Conservation (phyloP, 2,113 vertebrate genomes). For the Phocoena phocoena region DNA sequence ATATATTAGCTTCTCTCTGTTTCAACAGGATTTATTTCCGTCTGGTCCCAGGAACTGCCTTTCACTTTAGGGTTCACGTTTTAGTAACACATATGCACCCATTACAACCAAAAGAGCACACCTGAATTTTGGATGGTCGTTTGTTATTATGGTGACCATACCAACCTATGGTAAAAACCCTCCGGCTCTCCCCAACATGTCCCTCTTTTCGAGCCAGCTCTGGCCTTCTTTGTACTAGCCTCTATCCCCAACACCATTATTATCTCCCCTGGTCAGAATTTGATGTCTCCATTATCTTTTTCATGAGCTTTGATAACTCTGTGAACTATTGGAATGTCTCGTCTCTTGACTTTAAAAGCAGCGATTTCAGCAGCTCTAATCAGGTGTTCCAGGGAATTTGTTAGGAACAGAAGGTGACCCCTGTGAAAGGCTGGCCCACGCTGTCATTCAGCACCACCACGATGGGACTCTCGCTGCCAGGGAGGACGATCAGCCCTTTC, state of each 20-base stretch:
- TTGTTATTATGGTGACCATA: conserved; percentile 91
- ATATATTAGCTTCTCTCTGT: conserved; percentile 81
- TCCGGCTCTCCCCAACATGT: conserved; percentile 87
- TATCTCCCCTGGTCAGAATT: conserved; percentile 89
- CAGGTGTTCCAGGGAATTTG: conserved; percentile 87
- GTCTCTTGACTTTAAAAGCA: conserved; percentile 90
- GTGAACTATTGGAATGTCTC: conserved; percentile 90
- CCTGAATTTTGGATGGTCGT: conserved; percentile 89
- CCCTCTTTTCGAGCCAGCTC: conserved; percentile 90
- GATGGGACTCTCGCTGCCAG: conserved; percentile 87
- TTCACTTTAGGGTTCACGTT: conserved; percentile 83
- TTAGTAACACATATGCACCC: conserved; percentile 87
- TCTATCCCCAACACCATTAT: conserved; percentile 89
- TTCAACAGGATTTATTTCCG: conserved; percentile 55
- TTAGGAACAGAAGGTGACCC: conserved; percentile 88
- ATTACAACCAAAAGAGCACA: conserved; percentile 87
- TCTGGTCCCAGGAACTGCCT: conserved; percentile 48
- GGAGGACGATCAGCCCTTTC: conserved; percentile 88
- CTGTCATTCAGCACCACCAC: conserved; percentile 89
- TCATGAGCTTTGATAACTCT: conserved; percentile 90
- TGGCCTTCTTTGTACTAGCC: conserved; percentile 89
- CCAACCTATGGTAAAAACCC: conserved; percentile 89
- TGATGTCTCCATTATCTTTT: conserved; percentile 89
- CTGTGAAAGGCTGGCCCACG: conserved; percentile 89
- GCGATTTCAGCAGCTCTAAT: conserved; percentile 89